phyloP scores from a whole-genome alignment of 2,888 invertebrate genomes.

The Tenodera sinensis region DNA sequence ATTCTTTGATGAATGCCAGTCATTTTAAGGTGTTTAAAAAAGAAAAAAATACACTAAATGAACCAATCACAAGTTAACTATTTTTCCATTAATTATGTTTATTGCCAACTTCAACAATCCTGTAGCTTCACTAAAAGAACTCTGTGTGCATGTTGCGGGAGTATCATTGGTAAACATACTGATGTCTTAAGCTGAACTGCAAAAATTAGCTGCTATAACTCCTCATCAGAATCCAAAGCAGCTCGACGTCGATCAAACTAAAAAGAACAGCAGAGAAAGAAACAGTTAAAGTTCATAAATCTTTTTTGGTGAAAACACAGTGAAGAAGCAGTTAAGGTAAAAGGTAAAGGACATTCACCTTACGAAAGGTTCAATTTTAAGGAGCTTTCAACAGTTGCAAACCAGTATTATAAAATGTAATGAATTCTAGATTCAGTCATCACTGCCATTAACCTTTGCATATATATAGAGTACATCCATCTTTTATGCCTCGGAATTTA shows the following conservation, averaged over 20 bases:
- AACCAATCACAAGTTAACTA: neutral
- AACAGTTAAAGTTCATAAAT: too few relatives aligned
- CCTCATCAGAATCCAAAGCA: slow-evolving; percentile 79
- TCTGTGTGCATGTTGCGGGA: neutral
- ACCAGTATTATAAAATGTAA: too few relatives aligned
- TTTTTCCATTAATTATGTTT: neutral
- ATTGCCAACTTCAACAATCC: neutral
- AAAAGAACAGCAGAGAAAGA: slow-evolving; percentile 32
- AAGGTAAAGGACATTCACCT: neutral
- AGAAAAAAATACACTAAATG: neutral
- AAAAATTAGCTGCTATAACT: slow-evolving; percentile 36
- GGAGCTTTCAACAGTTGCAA: too few relatives aligned
- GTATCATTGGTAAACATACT: neutral
- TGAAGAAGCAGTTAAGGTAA: neutral
- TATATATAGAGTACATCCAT: too few relatives aligned
- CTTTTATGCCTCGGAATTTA: too few relatives aligned
- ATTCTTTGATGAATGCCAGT: neutral
- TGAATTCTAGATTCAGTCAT: too few relatives aligned
- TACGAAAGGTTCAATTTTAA: neutral
- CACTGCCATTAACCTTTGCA: too few relatives aligned
- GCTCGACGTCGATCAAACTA: slow-evolving; percentile 86
- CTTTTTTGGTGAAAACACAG: too few relatives aligned
- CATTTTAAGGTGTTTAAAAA: neutral
- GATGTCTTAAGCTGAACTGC: neutral
- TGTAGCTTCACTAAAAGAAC: neutral